Base-by-base conservation (phyloP, 2,113 vertebrate species). In the Dascyllus trimaculatus region DNA sequence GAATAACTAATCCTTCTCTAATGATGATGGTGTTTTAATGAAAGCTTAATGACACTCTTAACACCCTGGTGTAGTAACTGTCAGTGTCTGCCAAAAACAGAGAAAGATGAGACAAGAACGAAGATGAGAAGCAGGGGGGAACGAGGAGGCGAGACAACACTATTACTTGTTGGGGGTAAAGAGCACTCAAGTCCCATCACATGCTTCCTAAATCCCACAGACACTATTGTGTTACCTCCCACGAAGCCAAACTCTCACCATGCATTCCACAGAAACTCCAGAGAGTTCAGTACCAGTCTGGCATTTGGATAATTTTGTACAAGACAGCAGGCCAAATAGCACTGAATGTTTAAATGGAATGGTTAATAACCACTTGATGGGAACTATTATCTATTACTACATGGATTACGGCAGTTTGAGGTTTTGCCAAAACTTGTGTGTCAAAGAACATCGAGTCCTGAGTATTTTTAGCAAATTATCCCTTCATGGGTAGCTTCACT, bases 1-100 rank as follows among this genome's bases (percentile, higher is more conserved):
- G 87, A 91, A 87, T 61, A 80, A 86, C 80, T 88, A 88, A 93
- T 91, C 84, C 79, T 82, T 63, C 54, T 89, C 82, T 93, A 93
- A 95, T 90, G 93, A 93, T 94, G 84, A 94, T 95, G 88, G 72
- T 52, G 66, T 90, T 93, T 93, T 94, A 94, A 95, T 92, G 93
- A 90, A 80, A 85, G 85, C 82, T 89, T 94, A 93, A 93, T 93
- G 91, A 85, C 88, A 80, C 80, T 79, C 83, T 78, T 62, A 78
- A 87, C 77, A 84, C 74, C 82, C 84, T 74, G 57, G 76, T 86
- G 81, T 80, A 87, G 78, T 81, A 82, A 88, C 87, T 80, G 45
- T 71, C 65, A 71, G 43, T 19, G 53, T 85, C 70, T 85, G 88
- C 84, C 78, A 85, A 80, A 87, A 75, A 84, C 57, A 45, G 48